phyloP scores from a whole-genome alignment of 2,888 invertebrate genomes.

The Spisula subtruncata region DNA sequence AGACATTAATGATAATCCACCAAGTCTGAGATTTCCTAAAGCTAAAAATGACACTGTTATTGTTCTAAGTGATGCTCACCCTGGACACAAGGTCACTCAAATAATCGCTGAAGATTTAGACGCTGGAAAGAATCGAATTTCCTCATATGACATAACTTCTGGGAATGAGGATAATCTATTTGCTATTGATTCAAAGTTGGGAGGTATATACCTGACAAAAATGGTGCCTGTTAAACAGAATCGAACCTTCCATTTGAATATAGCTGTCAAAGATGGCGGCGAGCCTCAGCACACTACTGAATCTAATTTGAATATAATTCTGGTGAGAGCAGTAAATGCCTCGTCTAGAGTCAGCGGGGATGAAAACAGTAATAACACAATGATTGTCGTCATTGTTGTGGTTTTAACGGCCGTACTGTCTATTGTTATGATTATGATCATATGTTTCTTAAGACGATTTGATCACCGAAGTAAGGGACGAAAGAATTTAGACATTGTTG shows the following conservation, averaged over 20 bases:
- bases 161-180: slow-evolving; percentile 75
- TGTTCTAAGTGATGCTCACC: slow-evolving; percentile 73
- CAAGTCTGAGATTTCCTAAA: slow-evolving; percentile 81
- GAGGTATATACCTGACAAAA: slow-evolving; percentile 72
- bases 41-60: slow-evolving; percentile 77
- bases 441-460: slow-evolving; percentile 73
- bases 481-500: slow-evolving; percentile 65
- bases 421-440: slow-evolving; percentile 72
- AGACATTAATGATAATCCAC: slow-evolving; percentile 85
- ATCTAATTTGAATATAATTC: slow-evolving; percentile 63
- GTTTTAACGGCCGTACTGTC: slow-evolving; percentile 75
- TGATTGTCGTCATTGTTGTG: slow-evolving; percentile 76
- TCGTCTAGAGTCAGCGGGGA: slow-evolving; percentile 40
- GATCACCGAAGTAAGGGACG: slow-evolving; percentile 67
- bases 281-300: slow-evolving; percentile 70
- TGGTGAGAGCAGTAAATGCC: slow-evolving; percentile 50
- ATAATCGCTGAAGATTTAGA: slow-evolving; percentile 74
- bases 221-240: slow-evolving; percentile 60
- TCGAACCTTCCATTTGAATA: slow-evolving; percentile 71
- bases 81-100: slow-evolving; percentile 71
- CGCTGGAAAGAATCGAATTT: slow-evolving; percentile 67
- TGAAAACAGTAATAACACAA: slow-evolving; percentile 69
- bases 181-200: slow-evolving; percentile 69
- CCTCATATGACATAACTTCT: slow-evolving; percentile 70
- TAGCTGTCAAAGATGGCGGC: slow-evolving; percentile 78